Percentiles rank a stretch among this genome's conserved stretches.
These are phyloP conservation scores for Gorsachius magnificus DNA, from an alignment of 2,797 vertebrate species.

Conservation along the genomic window DNA sequence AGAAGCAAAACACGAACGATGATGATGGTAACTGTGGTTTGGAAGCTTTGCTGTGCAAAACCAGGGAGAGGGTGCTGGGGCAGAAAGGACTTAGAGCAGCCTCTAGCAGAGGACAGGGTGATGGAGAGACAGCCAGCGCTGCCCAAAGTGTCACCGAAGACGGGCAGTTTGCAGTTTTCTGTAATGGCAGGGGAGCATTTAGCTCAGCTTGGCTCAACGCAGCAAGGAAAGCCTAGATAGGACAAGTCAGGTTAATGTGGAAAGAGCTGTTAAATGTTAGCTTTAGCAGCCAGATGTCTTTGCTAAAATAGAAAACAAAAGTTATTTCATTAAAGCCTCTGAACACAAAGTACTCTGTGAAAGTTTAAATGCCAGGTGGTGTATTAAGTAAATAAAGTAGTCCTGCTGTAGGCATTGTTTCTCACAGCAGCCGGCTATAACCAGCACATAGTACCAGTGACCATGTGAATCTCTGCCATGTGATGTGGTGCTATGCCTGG, in stretches of 20 bases:
- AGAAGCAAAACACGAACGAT: accelerated
- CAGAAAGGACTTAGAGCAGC: not conserved
- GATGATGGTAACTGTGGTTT: not conserved
- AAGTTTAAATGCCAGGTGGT: conserved; percentile 57
- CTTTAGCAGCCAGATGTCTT: not conserved
- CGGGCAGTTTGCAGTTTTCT: not conserved
- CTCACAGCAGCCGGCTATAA: conserved; percentile 25
- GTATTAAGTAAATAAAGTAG: conserved; percentile 56
- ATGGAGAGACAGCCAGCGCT: not conserved
- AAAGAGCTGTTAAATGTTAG: not conserved
- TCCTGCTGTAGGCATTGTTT: conserved; percentile 43
- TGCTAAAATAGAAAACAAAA: not conserved
- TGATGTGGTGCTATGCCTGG: not conserved
- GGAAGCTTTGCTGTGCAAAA: not conserved
- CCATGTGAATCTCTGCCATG: conserved; percentile 18
- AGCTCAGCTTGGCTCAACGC: not conserved
- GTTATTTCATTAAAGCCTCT: conserved; percentile 14
- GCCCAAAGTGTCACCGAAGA: not conserved
- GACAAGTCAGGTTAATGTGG: not conserved
- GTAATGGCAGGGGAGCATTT: not conserved
- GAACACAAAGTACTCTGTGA: conserved; percentile 27
- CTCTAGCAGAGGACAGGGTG: not conserved
- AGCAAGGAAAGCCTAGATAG: not conserved
- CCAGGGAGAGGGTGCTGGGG: not conserved
- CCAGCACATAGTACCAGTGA: not conserved